A percentile compares a stretch with the other conserved stretches of the same genome.
These are phyloP conservation scores for Amblyornis subalaris DNA, from an alignment of 2,113 vertebrate species.

Conservation along the genomic window DNA sequence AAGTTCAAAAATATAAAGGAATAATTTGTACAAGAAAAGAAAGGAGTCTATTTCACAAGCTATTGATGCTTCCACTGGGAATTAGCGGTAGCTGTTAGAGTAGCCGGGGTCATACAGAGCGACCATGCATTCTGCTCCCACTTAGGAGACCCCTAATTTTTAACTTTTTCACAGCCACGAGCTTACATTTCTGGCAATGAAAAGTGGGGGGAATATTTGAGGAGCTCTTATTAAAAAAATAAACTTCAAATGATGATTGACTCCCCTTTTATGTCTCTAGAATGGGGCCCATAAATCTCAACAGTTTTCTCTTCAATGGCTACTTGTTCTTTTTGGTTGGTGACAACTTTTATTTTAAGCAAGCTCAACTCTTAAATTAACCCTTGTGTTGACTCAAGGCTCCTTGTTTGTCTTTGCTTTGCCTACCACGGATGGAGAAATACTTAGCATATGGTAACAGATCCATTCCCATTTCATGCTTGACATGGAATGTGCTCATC, in stretches of 20 bases:
- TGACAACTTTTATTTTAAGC: conserved; percentile 64
- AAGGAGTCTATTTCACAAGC: conserved; percentile 64
- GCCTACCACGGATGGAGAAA: background rate
- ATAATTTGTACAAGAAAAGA: conserved; percentile 71
- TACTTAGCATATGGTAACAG: background rate
- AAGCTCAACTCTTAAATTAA: conserved; percentile 42
- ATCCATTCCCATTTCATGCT: background rate
- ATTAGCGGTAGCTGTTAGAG: conserved; percentile 65
- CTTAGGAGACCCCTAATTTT: conserved; percentile 65
- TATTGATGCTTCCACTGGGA: conserved; percentile 64
- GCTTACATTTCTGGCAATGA: conserved; percentile 44
- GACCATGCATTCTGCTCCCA: conserved; percentile 59
- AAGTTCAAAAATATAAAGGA: conserved; percentile 68
- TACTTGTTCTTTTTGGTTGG: conserved; percentile 57
- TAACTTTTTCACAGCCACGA: conserved; percentile 61
- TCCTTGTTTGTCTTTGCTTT: conserved; percentile 50
- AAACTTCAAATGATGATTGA: conserved; percentile 65
- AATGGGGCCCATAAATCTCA: conserved; percentile 59
- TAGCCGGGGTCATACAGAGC: conserved; percentile 51
- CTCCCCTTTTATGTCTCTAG: conserved; percentile 54
- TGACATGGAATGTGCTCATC: background rate
- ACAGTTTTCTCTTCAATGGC: conserved; percentile 62
- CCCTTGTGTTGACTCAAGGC: conserved; percentile 49
- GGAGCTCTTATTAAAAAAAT: conserved; percentile 65
- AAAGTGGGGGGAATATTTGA: conserved; percentile 54